These are phyloP conservation scores for Lithophane ornitopus DNA, from an alignment of 2,888 invertebrate genomes.

Conservation along the genomic window DNA sequence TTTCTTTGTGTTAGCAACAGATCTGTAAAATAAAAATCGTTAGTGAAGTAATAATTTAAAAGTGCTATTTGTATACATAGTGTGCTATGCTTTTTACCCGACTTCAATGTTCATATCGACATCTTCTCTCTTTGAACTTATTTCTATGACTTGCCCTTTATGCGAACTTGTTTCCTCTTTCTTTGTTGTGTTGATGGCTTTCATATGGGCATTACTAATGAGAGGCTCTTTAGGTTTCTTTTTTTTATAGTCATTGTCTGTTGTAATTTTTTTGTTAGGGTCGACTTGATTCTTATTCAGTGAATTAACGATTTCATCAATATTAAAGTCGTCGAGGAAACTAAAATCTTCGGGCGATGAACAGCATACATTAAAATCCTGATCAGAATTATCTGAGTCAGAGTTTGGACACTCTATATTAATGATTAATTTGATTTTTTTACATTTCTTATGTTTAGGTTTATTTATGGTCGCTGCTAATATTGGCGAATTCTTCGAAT, in stretches of 20 bases:
- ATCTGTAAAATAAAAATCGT: slow-evolving; percentile 35
- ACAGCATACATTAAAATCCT: slow-evolving; percentile 51
- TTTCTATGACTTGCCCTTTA: slow-evolving; percentile 1
- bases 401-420: slow-evolving; percentile 70
- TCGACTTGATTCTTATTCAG: slow-evolving; percentile 27
- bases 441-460: slow-evolving; percentile 63
- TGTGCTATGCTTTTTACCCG: slow-evolving; percentile 26
- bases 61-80: background rate
- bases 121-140: slow-evolving; percentile 12
- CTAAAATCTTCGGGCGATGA: slow-evolving; percentile 73
- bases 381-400: slow-evolving; percentile 58
- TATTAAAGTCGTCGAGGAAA: slow-evolving; percentile 82
- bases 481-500: slow-evolving; percentile 32
- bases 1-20: background rate
- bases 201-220: background rate
- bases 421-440: slow-evolving; percentile 76
- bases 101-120: slow-evolving; percentile 7
- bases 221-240: background rate
- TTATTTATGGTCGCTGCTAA: slow-evolving; percentile 39
- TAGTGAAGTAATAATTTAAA: background rate
- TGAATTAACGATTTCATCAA: slow-evolving; percentile 82
- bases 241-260: background rate
- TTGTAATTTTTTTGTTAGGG: background rate
- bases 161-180: background rate
- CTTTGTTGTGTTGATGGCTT: background rate